Conservation (phyloP, 2,888 invertebrate genomes). For the Muschampia plurimacula region DNA sequence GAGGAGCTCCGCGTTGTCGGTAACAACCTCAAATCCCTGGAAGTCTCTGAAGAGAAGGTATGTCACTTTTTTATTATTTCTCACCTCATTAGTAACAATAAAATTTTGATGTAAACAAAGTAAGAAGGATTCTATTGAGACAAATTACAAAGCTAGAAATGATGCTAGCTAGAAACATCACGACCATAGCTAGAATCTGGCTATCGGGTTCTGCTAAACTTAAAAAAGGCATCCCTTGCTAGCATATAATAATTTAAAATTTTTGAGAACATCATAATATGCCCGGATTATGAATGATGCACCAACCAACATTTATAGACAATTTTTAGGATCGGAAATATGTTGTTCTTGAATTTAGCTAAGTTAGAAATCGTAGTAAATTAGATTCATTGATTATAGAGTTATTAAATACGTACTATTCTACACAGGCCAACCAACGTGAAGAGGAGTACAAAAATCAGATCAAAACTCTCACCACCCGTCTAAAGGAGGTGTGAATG, state of each 20-base stretch:
- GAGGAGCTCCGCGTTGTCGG: conserved; percentile 99
- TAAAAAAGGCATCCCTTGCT: conserved; percentile 21
- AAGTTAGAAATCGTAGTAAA: not conserved
- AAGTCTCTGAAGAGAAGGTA: conserved; percentile 99
- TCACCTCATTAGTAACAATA: conserved; percentile 3
- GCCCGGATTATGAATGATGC: conserved; percentile 33
- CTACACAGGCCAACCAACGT: conserved; percentile 92
- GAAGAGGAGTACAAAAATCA: conserved; percentile 99
- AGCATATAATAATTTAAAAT: conserved; percentile 3
- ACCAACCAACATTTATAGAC: conserved; percentile 33
- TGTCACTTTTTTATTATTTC: conserved; percentile 55
- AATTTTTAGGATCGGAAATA: not conserved
- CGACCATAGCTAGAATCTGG: conserved; percentile 35
- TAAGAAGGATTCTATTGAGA: conserved; percentile 10
- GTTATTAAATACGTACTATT: conserved; percentile 65
- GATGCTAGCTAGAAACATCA: conserved; percentile 23
- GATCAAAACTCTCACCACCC: conserved; percentile 99
- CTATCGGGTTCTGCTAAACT: conserved; percentile 28
- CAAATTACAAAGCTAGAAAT: conserved; percentile 17
- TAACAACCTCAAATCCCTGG: conserved; percentile 99
- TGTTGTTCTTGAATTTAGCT: not conserved
- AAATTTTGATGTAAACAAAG: conserved; percentile 15
- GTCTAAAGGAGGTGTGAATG: conserved; percentile 98
- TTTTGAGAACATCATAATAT: not conserved
- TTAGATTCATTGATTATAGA: conserved; percentile 40